Conservation (phyloP, 92 coral and sea anemone genomes). For the Zoanthus solanderi region DNA sequence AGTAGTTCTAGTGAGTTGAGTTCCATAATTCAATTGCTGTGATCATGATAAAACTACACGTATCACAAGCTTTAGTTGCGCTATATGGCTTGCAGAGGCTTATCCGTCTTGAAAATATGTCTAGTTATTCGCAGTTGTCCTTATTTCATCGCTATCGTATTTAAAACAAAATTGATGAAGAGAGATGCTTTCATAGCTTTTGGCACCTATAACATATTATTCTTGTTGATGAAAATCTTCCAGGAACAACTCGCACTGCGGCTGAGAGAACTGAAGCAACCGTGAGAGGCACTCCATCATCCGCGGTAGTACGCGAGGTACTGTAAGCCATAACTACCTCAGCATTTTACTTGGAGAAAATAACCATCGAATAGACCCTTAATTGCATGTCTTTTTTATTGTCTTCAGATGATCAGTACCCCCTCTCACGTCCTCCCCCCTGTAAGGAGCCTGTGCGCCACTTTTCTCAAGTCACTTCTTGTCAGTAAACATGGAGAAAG, state of each 20-base stretch:
- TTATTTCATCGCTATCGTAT: too few species aligned
- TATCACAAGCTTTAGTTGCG: too few species aligned
- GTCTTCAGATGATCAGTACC: slow-evolving; percentile 77
- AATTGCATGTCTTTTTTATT: neutral
- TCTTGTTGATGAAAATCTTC: neutral
- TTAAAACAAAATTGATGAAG: too few species aligned
- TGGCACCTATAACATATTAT: neutral
- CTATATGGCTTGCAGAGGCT: too few species aligned
- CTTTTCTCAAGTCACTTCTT: slow-evolving; percentile 91
- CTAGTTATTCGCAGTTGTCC: too few species aligned
- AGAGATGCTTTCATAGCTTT: too few species aligned
- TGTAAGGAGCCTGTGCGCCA: slow-evolving; percentile 79
- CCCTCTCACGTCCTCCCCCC: slow-evolving; percentile 97
- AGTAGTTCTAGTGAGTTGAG: too few species aligned
- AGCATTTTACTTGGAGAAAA: neutral
- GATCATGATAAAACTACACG: too few species aligned
- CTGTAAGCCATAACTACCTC: neutral
- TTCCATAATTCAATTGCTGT: too few species aligned
- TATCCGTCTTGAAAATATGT: too few species aligned
- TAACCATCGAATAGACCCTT: neutral
- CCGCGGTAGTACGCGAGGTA: slow-evolving; percentile 80
- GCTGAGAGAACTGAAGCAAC: slow-evolving; percentile 61
- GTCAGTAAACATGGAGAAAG: slow-evolving; percentile 73
- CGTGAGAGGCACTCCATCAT: slow-evolving; percentile 67
- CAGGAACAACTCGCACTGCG: slow-evolving; percentile 51